These are phyloP conservation scores for Synergus japonicus DNA, from an alignment of 2,888 invertebrate genomes.

Conservation along the genomic window DNA sequence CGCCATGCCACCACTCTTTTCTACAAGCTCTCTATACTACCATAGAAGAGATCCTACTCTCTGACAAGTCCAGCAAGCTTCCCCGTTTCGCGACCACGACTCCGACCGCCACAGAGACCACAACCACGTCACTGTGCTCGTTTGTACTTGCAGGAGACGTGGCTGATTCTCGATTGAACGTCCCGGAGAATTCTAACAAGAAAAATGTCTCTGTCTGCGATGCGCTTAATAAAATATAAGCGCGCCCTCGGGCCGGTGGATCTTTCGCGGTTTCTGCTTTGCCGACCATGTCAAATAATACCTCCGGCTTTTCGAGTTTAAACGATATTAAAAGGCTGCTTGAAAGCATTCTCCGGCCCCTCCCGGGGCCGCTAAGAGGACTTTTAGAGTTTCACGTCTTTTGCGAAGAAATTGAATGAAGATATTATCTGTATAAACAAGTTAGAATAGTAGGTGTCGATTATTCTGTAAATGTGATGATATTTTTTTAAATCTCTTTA, in stretches of 20 bases:
- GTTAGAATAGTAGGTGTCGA: too few relatives aligned
- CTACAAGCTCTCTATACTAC: conserved; percentile 27
- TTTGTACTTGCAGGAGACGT: conserved; percentile 1
- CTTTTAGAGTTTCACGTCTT: not conserved
- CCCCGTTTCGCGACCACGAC: conserved; percentile 40
- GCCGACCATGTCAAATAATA: conserved; percentile 36
- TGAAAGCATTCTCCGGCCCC: not conserved
- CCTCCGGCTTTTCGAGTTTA: not conserved
- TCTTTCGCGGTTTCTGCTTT: conserved; percentile 40
- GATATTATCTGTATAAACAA: too few relatives aligned
- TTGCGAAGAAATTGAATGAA: too few relatives aligned
- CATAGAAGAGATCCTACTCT: conserved; percentile 27
- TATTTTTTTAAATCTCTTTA: too few relatives aligned
- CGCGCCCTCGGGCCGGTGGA: conserved; percentile 17
- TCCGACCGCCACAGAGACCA: conserved; percentile 45
- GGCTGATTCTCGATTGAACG: conserved; percentile 10
- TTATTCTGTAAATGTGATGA: too few relatives aligned
- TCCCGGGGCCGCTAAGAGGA: not conserved
- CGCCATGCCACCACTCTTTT: conserved; percentile 42
- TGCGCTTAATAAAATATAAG: conserved; percentile 36
- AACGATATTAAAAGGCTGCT: conserved; percentile 34
- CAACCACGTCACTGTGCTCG: not conserved
- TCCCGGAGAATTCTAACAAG: conserved; percentile 23
- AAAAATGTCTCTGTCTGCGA: conserved; percentile 36
- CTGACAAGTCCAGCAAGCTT: conserved; percentile 2